Evolutionary conservation across 2,113 vertebrate genomes (phyloP).

Genomic region (Neopipo cinnamomea): DNA sequence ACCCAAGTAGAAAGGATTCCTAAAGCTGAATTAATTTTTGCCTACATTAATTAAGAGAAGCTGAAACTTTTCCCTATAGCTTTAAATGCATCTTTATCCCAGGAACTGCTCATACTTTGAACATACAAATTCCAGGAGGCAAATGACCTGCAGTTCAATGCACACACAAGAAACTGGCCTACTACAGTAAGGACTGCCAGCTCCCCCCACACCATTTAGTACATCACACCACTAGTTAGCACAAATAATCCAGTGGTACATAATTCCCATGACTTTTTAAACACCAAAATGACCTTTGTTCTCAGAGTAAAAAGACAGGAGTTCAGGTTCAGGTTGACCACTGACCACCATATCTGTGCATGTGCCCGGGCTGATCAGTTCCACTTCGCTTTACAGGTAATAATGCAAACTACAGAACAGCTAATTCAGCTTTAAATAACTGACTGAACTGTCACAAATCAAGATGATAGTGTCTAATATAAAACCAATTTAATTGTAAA

Average conservation of each 20-base stretch:
- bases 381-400: background rate
- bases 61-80: background rate
- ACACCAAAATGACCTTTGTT: background rate
- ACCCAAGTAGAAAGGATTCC: background rate
- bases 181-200: background rate
- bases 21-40: background rate
- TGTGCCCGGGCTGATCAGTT: fast-evolving
- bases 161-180: background rate
- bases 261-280: background rate
- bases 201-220: too few species aligned
- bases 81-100: background rate
- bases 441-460: background rate
- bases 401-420: background rate
- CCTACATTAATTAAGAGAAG: background rate
- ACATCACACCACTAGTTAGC: background rate
- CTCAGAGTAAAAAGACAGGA: background rate
- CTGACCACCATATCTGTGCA: background rate
- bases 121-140: background rate
- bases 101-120: background rate
- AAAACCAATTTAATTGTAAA: background rate
- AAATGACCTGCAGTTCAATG: background rate
- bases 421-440: background rate
- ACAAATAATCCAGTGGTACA: background rate
- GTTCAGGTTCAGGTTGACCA: background rate
- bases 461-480: background rate